Percentiles rank a stretch among this genome's conserved stretches.
Conservation (phyloP, 2,113 vertebrate genomes). For the Bubo scandiacus region DNA sequence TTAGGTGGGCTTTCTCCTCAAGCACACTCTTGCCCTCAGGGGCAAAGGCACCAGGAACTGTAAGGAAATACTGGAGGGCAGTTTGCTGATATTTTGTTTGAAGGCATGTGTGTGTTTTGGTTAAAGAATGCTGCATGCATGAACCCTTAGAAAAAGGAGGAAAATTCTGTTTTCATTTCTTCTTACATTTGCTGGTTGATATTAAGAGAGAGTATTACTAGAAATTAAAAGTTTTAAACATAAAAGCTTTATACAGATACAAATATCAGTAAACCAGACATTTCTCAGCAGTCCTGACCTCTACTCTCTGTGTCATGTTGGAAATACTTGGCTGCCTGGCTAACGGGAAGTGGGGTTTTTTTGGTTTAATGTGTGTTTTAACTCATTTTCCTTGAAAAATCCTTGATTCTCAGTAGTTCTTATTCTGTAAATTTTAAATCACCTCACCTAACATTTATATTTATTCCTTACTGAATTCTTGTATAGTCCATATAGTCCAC, state of each 20-base stretch:
- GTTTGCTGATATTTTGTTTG: not conserved
- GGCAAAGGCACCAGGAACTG: not conserved
- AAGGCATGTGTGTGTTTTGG: not conserved
- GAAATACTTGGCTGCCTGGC: not conserved
- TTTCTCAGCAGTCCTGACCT: not conserved
- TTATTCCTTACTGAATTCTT: not conserved
- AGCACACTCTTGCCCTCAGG: not conserved
- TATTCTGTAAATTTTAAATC: not conserved
- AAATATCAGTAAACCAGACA: not conserved
- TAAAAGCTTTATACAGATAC: not conserved
- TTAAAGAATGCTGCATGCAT: not conserved
- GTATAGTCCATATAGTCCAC: not conserved
- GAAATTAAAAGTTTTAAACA: not conserved
- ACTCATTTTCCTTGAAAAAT: not conserved
- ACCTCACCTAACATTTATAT: not conserved
- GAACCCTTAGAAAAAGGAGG: not conserved
- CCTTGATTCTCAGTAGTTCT: not conserved
- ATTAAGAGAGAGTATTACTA: not conserved
- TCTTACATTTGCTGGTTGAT: not conserved
- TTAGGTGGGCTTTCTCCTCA: not conserved
- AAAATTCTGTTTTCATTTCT: not conserved
- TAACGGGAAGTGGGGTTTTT: accelerated
- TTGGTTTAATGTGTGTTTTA: not conserved
- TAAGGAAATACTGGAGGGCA: not conserved
- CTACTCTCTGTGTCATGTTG: not conserved